Evolutionary conservation across 2,113 vertebrate species (phyloP).

Genomic region (Bos indicus): DNA sequence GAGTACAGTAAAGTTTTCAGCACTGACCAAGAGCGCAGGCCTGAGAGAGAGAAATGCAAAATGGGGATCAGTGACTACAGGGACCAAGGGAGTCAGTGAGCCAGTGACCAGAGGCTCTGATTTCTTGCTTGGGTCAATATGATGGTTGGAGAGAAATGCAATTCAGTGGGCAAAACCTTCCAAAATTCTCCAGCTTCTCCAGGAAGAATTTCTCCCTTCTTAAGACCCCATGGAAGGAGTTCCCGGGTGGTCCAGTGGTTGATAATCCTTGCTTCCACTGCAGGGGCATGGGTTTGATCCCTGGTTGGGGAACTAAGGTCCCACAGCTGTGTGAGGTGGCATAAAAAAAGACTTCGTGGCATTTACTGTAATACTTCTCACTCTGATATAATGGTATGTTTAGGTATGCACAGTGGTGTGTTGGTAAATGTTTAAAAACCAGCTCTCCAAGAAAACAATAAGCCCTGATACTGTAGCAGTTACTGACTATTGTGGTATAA

Average conservation of each 20-base stretch:
- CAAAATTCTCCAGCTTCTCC: background rate
- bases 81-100: background rate
- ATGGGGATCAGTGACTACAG: background rate
- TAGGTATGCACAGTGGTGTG: background rate
- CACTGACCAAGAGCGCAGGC: constrained; percentile 82
- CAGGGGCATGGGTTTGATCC: background rate
- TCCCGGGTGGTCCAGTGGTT: background rate
- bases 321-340: background rate
- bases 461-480: background rate
- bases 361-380: background rate
- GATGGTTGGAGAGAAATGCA: background rate
- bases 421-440: background rate
- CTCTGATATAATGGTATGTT: background rate
- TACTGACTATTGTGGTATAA: background rate
- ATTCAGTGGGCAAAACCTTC: background rate
- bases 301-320: background rate
- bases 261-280: background rate
- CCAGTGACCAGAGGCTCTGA: background rate
- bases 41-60: constrained; percentile 69
- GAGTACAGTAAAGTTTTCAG: constrained; percentile 89
- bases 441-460: background rate
- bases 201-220: background rate
- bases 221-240: background rate
- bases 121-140: background rate
- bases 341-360: background rate